A percentile compares a stretch with the other conserved stretches of the same genome.
These are phyloP conservation scores for Dicyrtomina minuta DNA, from an alignment of 2,888 invertebrate species.

Conservation along the genomic window DNA sequence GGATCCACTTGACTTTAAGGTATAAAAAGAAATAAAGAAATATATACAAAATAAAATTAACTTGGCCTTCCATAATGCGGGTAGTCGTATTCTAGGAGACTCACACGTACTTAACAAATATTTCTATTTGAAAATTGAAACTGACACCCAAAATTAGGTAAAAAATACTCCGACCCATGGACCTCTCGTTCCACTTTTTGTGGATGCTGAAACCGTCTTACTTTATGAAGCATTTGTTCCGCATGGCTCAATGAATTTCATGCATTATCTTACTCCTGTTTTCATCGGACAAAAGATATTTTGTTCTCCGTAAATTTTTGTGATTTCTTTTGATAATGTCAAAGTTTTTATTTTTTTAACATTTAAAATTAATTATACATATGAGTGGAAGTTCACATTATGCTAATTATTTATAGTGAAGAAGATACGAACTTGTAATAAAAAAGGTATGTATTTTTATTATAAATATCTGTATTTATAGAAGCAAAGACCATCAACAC, in stretches of 20 bases:
- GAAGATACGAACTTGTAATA: no score
- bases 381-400: no score
- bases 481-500: not conserved
- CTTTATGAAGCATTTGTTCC: constrained; percentile 43
- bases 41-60: no score
- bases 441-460: no score
- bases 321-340: not conserved
- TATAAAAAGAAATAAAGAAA: no score
- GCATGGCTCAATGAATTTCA: constrained; percentile 3
- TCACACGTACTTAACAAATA: no score
- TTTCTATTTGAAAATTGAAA: not conserved
- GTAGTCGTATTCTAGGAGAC: no score
- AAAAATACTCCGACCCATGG: constrained; percentile 34
- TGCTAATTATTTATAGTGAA: no score
- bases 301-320: constrained; percentile 28
- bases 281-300: constrained; percentile 38
- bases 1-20: constrained; percentile 17
- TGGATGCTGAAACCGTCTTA: constrained; percentile 33
- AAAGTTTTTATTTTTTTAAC: not conserved
- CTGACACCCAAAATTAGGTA: not conserved
- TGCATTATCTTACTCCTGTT: constrained; percentile 33
- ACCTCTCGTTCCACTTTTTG: constrained; percentile 42
- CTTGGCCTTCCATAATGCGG: no score
- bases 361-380: no score
- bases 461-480: not conserved